phyloP scores from a whole-genome alignment of 2,113 vertebrate species.

The Malurus alboscapulatus region DNA sequence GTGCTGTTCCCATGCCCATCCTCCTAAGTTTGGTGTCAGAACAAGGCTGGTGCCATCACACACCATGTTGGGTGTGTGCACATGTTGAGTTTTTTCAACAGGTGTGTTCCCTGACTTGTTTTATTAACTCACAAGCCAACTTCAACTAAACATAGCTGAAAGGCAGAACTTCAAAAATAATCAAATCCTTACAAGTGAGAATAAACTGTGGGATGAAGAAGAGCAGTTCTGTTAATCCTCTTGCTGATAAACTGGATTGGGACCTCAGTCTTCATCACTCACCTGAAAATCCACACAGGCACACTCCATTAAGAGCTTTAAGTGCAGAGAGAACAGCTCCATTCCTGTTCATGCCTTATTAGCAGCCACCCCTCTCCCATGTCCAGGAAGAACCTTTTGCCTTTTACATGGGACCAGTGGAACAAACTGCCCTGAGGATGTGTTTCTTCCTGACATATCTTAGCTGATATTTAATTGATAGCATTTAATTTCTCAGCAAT shows the following conservation, averaged over 20 bases:
- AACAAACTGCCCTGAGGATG: not conserved
- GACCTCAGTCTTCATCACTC: not conserved
- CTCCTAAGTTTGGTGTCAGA: not conserved
- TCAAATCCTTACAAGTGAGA: not conserved
- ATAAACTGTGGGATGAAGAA: not conserved
- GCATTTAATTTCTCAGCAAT: not conserved
- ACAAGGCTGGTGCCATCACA: fast-evolving
- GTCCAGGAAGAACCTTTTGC: not conserved
- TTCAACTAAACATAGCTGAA: not conserved
- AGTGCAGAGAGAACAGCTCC: not conserved
- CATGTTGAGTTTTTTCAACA: fast-evolving
- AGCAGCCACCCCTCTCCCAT: not conserved
- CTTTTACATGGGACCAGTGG: not conserved
- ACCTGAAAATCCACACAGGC: not conserved
- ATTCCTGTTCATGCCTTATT: not conserved
- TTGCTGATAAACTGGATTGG: not conserved
- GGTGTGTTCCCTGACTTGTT: not conserved
- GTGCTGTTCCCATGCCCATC: not conserved
- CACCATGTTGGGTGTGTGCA: fast-evolving
- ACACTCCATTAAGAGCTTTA: not conserved
- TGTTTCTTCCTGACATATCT: not conserved
- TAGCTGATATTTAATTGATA: not conserved
- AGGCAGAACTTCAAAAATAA: not conserved
- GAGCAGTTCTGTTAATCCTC: not conserved
- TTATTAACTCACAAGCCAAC: not conserved